Conservation (phyloP, 1,140 invertebrate genomes). For the Aporrectodea caliginosa region DNA sequence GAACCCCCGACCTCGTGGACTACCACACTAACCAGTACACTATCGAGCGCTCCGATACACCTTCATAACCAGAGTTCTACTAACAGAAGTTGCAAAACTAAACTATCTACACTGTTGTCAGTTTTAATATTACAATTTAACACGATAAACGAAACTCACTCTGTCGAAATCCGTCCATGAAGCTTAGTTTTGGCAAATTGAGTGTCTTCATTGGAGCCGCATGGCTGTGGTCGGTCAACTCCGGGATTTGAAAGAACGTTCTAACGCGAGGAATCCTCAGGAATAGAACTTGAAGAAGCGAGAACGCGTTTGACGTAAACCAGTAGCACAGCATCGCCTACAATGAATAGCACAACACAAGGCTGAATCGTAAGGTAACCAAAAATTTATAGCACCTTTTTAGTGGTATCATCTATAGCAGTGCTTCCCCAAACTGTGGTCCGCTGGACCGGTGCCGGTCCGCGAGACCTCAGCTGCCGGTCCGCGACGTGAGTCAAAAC, state of each 20-base stretch:
- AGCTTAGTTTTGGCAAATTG: slow-evolving; percentile 66
- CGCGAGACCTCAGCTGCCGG: too few relatives aligned
- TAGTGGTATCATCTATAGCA: too few relatives aligned
- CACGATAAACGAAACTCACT: slow-evolving; percentile 61
- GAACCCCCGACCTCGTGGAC: background rate
- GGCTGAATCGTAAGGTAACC: background rate
- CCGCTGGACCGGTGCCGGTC: too few relatives aligned
- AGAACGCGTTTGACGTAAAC: slow-evolving; percentile 82
- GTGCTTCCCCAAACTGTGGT: too few relatives aligned
- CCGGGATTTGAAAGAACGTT: slow-evolving; percentile 74
- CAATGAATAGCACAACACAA: background rate
- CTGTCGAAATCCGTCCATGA: slow-evolving; percentile 74
- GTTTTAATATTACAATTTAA: background rate
- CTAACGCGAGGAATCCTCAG: slow-evolving; percentile 72
- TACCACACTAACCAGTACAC: background rate
- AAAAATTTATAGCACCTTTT: too few relatives aligned
- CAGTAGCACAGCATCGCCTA: slow-evolving; percentile 77
- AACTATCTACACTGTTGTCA: background rate
- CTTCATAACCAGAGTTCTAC: background rate
- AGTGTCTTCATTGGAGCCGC: slow-evolving; percentile 53
- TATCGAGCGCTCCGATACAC: background rate
- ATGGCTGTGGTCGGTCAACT: slow-evolving; percentile 60
- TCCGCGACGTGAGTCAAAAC: too few relatives aligned
- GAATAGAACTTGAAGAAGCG: slow-evolving; percentile 74
- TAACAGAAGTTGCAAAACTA: background rate